Conservation (phyloP, 2,888 invertebrate species). For the Diaprepes abbreviatus region DNA sequence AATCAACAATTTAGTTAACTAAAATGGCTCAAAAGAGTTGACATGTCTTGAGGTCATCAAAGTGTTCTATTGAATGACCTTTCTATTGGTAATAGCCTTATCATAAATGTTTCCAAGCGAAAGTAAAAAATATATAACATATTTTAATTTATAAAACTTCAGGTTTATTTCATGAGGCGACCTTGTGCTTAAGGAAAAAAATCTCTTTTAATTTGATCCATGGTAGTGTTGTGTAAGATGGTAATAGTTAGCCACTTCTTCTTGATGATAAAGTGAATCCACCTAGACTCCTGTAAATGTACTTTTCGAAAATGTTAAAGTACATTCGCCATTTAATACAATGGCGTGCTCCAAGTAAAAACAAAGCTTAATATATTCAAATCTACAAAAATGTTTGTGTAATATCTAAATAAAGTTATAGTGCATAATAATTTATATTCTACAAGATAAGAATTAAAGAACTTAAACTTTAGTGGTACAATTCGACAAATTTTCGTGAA, state of each 20-base stretch:
- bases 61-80: no score
- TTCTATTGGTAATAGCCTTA: no score
- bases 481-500: not conserved
- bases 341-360: slow-evolving; percentile 9
- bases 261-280: slow-evolving; percentile 3
- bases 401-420: slow-evolving; percentile 14
- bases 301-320: slow-evolving; percentile 27
- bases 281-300: slow-evolving; percentile 39
- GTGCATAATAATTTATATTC: slow-evolving; percentile 17
- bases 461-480: not conserved
- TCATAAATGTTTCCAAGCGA: no score
- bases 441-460: slow-evolving; percentile 9
- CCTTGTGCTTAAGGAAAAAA: no score
- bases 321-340: slow-evolving; percentile 14
- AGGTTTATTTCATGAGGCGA: no score
- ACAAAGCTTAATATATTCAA: slow-evolving; percentile 29
- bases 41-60: no score
- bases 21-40: no score
- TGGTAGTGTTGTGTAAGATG: slow-evolving; percentile 20
- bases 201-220: slow-evolving; percentile 34
- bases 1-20: no score
- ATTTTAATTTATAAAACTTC: no score
- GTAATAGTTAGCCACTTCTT: slow-evolving; percentile 25
- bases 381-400: slow-evolving; percentile 21
- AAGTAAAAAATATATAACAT: no score